Percentiles rank a stretch among this genome's conserved stretches.
phyloP scores from a whole-genome alignment of 2,797 vertebrate species.

The Crypturellus tataupa region DNA sequence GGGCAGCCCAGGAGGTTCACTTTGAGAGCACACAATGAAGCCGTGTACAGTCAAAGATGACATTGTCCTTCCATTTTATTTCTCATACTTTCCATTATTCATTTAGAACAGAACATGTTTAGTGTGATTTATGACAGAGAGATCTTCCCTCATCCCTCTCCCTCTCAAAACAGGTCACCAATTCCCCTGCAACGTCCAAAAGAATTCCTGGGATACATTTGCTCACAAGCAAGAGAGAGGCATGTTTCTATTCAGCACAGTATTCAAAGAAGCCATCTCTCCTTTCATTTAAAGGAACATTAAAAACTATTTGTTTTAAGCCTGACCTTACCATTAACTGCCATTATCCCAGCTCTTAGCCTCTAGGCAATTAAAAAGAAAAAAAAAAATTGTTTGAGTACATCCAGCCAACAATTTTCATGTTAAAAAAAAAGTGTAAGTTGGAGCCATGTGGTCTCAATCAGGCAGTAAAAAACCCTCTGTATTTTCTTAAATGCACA shows the following conservation, averaged over 20 bases:
- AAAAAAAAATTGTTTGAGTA: slow-evolving; percentile 38
- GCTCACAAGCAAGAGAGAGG: neutral
- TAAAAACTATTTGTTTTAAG: slow-evolving; percentile 69
- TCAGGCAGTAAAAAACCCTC: slow-evolving; percentile 79
- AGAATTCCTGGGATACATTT: slow-evolving; percentile 13
- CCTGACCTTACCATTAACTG: slow-evolving; percentile 71
- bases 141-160: neutral
- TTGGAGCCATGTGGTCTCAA: slow-evolving; percentile 85
- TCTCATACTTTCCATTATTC: neutral
- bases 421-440: slow-evolving; percentile 55
- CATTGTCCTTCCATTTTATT: neutral
- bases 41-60: neutral
- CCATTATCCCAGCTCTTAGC: slow-evolving; percentile 60
- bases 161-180: neutral
- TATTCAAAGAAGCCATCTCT: neutral
- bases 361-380: slow-evolving; percentile 73
- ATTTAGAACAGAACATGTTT: neutral
- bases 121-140: neutral
- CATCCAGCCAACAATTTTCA: slow-evolving; percentile 79
- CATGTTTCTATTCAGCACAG: neutral
- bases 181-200: neutral
- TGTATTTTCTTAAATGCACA: slow-evolving; percentile 82
- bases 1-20: neutral
- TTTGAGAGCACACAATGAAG: neutral
- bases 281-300: slow-evolving; percentile 39